Conservation (phyloP, 2,113 vertebrate species). For the Grus americana region DNA sequence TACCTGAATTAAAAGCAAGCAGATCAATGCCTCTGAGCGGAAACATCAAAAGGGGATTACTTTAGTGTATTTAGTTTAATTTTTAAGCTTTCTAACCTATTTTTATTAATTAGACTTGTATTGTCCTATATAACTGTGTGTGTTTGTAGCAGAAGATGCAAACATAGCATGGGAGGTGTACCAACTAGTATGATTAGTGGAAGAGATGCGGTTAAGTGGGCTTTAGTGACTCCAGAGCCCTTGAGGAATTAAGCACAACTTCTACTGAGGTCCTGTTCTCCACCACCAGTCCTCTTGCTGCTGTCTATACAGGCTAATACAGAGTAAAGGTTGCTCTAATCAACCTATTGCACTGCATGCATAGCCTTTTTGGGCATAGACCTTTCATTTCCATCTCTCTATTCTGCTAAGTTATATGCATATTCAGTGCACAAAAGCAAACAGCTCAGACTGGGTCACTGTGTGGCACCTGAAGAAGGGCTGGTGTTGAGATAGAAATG, state of each 20-base stretch:
- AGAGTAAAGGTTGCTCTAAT: background rate
- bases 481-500: background rate
- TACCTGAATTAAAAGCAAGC: background rate
- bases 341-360: background rate
- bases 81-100: background rate
- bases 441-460: rapidly evolving
- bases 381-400: background rate
- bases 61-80: background rate
- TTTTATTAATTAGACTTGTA: background rate
- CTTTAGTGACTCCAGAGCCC: background rate
- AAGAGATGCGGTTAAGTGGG: background rate
- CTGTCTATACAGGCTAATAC: background rate
- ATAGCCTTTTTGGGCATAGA: background rate
- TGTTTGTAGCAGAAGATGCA: background rate
- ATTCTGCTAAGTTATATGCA: background rate
- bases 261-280: background rate
- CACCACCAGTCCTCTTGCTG: background rate
- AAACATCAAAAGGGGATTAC: background rate
- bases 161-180: no score
- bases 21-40: background rate
- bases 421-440: background rate
- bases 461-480: background rate
- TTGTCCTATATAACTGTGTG: background rate
- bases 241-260: background rate
- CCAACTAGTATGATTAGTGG: background rate